Conservation (phyloP, 2,113 vertebrate species). For the Numida meleagris region DNA sequence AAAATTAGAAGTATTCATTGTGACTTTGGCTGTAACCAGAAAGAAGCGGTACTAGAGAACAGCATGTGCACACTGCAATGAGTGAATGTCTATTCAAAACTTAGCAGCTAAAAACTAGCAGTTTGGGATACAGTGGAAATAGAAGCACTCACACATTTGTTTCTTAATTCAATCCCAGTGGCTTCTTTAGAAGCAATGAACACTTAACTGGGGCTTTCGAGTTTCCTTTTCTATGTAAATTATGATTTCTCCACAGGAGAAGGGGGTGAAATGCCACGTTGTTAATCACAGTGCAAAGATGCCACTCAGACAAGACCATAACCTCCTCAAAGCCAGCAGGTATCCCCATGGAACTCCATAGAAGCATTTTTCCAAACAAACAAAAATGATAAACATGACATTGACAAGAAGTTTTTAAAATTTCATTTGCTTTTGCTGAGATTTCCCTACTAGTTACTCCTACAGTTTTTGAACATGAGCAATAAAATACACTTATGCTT, state of each 20-base stretch:
- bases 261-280: neutral
- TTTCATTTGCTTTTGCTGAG: neutral
- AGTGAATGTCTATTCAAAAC: neutral
- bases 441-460: neutral
- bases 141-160: neutral
- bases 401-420: neutral
- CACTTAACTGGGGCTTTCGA: neutral
- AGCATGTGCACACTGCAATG: neutral
- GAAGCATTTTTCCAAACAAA: neutral
- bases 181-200: neutral
- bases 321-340: neutral
- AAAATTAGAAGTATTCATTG: neutral
- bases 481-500: neutral
- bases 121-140: neutral
- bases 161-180: neutral
- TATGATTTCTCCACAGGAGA: neutral
- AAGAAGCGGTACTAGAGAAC: neutral
- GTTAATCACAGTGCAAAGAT: neutral
- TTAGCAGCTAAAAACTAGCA: neutral
- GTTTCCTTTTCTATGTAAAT: neutral
- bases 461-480: neutral
- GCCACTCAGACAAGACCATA: neutral
- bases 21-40: neutral
- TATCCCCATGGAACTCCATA: rapidly evolving
- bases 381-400: neutral